Evolutionary conservation across 2,113 vertebrate genomes (phyloP).

Genomic region (Manacus vitellinus): DNA sequence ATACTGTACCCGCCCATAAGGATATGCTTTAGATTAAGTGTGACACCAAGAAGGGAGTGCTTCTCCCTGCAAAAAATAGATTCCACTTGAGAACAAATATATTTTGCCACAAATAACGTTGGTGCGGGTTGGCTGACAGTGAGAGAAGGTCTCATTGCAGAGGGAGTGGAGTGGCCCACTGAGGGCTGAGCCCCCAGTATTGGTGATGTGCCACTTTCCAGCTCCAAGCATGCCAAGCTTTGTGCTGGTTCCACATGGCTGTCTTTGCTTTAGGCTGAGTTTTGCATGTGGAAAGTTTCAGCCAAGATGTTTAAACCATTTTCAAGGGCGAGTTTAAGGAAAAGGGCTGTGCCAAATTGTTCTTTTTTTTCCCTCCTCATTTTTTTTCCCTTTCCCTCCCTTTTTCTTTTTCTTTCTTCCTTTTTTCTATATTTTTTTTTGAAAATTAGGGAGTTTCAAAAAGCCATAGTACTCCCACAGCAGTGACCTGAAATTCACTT

Average conservation of each 20-base stretch:
- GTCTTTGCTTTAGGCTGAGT: slow-evolving; percentile 16
- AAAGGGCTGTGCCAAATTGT: neutral
- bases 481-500: neutral
- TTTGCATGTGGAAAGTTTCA: neutral
- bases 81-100: neutral
- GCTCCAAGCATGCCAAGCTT: neutral
- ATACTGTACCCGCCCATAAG: neutral
- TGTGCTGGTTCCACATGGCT: neutral
- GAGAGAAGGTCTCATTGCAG: accelerated
- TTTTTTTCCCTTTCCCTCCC: accelerated
- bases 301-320: neutral
- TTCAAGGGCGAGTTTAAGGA: neutral
- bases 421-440: neutral
- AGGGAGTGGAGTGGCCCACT: neutral
- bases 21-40: neutral
- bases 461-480: neutral
- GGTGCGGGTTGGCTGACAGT: neutral
- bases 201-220: neutral
- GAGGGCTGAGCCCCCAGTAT: accelerated
- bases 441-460: neutral
- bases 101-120: accelerated
- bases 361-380: neutral
- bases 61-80: neutral
- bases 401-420: neutral
- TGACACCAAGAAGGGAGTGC: neutral